Conservation (phyloP, 2,797 vertebrate genomes). For the Sebastes oblongus region DNA sequence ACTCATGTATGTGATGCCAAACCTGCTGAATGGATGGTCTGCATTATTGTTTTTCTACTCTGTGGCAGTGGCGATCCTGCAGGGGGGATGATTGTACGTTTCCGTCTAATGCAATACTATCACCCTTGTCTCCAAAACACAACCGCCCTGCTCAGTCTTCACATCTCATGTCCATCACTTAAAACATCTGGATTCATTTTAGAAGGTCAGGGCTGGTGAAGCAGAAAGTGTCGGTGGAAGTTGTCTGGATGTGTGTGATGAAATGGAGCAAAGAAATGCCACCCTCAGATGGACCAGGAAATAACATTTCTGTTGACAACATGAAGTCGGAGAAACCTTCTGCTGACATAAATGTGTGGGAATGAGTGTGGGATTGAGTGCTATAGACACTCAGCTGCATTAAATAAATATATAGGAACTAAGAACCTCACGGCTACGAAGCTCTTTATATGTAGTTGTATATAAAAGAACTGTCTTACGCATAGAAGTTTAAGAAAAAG, state of each 20-base stretch:
- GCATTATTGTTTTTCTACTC: slow-evolving; percentile 30
- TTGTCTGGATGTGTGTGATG: slow-evolving; percentile 68
- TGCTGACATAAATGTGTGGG: slow-evolving; percentile 23
- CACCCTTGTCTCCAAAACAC: slow-evolving; percentile 31
- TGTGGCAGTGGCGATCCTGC: slow-evolving; percentile 30
- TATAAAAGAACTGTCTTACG: background rate
- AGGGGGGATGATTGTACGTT: slow-evolving; percentile 26
- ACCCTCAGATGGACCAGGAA: slow-evolving; percentile 65
- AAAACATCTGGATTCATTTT: slow-evolving; percentile 78
- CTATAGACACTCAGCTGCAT: background rate
- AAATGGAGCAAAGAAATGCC: slow-evolving; percentile 74
- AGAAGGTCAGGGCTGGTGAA: slow-evolving; percentile 71
- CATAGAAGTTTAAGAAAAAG: background rate
- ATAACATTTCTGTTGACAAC: slow-evolving; percentile 68
- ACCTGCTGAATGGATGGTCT: slow-evolving; percentile 16
- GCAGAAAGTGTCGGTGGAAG: slow-evolving; percentile 67
- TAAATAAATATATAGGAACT: slow-evolving; percentile 1
- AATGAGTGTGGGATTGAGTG: background rate
- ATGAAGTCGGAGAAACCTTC: slow-evolving; percentile 24
- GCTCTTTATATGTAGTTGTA: slow-evolving; percentile 3
- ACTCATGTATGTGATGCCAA: slow-evolving; percentile 4
- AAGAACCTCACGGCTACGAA: background rate
- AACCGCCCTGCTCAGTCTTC: slow-evolving; percentile 31
- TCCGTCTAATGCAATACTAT: slow-evolving; percentile 43
- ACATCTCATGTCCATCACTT: slow-evolving; percentile 68